Evolutionary conservation across 2,888 invertebrate species (phyloP), one percentile per base, ranked within the genome.

Genomic region (Agonopterix subpropinquella): DNA sequence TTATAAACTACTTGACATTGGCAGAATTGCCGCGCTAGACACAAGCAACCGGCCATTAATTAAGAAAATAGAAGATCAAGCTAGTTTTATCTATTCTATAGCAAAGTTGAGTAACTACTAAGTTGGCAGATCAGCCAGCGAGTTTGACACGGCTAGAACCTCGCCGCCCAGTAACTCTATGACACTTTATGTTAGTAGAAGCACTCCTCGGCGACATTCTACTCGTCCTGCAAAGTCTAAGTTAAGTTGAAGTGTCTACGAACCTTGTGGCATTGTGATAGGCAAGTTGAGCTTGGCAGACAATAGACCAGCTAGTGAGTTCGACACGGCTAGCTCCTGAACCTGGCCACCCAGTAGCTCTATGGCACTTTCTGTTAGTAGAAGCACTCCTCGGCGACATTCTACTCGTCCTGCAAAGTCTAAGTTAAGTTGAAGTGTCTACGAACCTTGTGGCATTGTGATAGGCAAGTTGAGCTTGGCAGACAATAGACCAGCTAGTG

Each of bases 321-420:
- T 91, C 2, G 80, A 61, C 1, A 89, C 65, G 0, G 89, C 70
- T 28, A 93, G 73, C 47, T 89, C 90, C 44, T 93, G 92, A 0
- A 94, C 92, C 74, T 94, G 93, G 0, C 95, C 95, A 0, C 95
- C 95, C 1, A 95, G 70, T 50, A 93, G 73, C 54, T 90, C 88
- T 4, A 94, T 67, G 45, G 91, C 83, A 44, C 76, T 75, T 49
- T 90, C 90, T 51, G 92, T 90, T 52, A 95, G 75, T 59, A 95
- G 80, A 41, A 96, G 65, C 51, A 93, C 86, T 0, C 18, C 18
- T 52, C 91, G 83, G 41, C 94, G 89, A 64, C 94, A 92, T 51
- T 89, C 88, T n/a, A 95, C 78, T 8, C 92, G 93, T 0, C 95
- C 94, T 76, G 57, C 2, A 49, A 55, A 42, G 18, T 18, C 18